Evolutionary conservation across 2,888 invertebrate genomes (phyloP).

Genomic region (Ganaspis brasiliensis): DNA sequence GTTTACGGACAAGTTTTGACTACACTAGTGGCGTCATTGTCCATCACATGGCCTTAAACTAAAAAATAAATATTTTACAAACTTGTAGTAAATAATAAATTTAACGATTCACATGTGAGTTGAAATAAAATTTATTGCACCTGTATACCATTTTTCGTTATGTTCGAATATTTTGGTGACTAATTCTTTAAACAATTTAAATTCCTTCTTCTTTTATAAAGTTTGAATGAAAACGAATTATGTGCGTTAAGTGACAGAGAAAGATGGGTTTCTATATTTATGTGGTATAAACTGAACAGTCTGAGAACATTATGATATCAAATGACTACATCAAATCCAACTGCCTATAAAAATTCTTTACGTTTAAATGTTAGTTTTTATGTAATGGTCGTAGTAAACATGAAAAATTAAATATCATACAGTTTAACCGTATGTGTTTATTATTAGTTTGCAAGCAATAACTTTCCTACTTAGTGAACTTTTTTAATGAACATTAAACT

Average conservation of each 20-base stretch:
- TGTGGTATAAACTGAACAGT: slow-evolving; percentile 1
- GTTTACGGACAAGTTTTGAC: too few relatives aligned
- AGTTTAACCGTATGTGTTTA: slow-evolving; percentile 1
- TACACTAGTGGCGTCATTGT: too few relatives aligned
- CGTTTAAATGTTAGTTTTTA: slow-evolving; percentile 28
- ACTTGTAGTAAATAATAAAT: too few relatives aligned
- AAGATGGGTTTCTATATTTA: slow-evolving; percentile 25
- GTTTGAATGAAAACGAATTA: not conserved
- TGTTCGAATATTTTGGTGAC: too few relatives aligned
- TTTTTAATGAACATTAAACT: slow-evolving; percentile 7
- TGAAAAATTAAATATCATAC: slow-evolving; percentile 14
- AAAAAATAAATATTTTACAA: too few relatives aligned
- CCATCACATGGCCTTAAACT: too few relatives aligned
- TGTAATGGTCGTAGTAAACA: not conserved
- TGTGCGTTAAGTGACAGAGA: not conserved
- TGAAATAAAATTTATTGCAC: too few relatives aligned
- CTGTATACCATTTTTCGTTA: too few relatives aligned
- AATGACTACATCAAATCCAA: slow-evolving; percentile 42
- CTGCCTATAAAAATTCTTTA: not conserved
- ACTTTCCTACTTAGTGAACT: slow-evolving; percentile 6
- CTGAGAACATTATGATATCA: slow-evolving; percentile 31
- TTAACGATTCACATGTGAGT: too few relatives aligned
- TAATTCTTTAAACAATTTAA: not conserved
- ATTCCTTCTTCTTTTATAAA: not conserved
- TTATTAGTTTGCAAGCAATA: slow-evolving; percentile 3